Evolutionary conservation across 1,140 invertebrate species (phyloP).

Genomic region (Papilio glaucus): DNA sequence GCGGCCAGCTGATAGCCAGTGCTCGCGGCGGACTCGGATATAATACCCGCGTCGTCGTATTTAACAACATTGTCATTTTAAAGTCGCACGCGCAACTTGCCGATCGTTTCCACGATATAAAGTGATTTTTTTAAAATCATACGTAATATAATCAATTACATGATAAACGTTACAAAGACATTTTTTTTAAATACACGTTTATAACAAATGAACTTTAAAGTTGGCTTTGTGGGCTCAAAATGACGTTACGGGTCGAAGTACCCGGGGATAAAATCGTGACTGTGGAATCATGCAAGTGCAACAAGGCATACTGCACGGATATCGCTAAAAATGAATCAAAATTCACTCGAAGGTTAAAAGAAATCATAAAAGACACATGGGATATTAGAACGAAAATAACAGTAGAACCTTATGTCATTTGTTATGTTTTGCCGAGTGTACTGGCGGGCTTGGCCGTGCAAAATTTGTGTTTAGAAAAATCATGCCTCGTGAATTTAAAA

Average conservation of each 20-base stretch:
- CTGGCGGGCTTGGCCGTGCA: slow-evolving; percentile 83
- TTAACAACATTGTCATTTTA: slow-evolving; percentile 48
- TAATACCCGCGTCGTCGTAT: slow-evolving; percentile 53
- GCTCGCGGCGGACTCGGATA: slow-evolving; percentile 55
- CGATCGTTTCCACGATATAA: slow-evolving; percentile 42
- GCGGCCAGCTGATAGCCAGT: slow-evolving; percentile 72
- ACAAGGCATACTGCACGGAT: slow-evolving; percentile 61
- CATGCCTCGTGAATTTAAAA: slow-evolving; percentile 85
- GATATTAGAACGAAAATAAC: slow-evolving; percentile 80
- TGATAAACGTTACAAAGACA: slow-evolving; percentile 37
- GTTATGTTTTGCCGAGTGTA: slow-evolving; percentile 84
- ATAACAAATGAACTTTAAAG: slow-evolving; percentile 69
- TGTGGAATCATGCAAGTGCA: slow-evolving; percentile 72
- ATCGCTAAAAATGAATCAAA: slow-evolving; percentile 63
- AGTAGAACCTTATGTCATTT: slow-evolving; percentile 84
- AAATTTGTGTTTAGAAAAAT: slow-evolving; percentile 86
- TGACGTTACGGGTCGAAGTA: slow-evolving; percentile 79
- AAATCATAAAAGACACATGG: slow-evolving; percentile 72
- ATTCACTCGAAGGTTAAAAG: slow-evolving; percentile 67
- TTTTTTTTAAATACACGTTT: slow-evolving; percentile 51
- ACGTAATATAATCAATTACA: slow-evolving; percentile 28
- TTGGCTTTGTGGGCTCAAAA: slow-evolving; percentile 62
- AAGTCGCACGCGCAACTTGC: slow-evolving; percentile 61
- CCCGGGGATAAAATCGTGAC: slow-evolving; percentile 72
- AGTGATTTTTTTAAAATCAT: slow-evolving; percentile 34